Evolutionary conservation across 2,888 invertebrate genomes (phyloP).

Genomic region (Artemia sinica): DNA sequence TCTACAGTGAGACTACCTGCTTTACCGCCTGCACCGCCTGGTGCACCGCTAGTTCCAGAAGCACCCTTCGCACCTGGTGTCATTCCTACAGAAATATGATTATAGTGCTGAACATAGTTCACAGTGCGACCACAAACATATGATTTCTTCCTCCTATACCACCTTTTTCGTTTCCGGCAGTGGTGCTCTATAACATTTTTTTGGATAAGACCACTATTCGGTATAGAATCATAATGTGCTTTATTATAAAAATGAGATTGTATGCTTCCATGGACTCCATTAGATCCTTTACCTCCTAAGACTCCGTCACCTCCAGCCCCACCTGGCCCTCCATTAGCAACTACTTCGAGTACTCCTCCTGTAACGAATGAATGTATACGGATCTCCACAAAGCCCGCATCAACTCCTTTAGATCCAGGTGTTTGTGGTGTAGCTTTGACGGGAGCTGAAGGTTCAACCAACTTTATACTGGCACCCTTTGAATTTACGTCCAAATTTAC

Average conservation of each 20-base stretch:
- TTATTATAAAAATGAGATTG: background rate
- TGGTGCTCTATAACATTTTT: background rate
- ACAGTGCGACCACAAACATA: background rate
- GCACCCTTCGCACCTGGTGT: background rate
- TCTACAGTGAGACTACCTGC: background rate
- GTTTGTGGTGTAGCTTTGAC: no score
- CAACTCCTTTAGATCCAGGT: background rate
- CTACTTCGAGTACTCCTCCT: background rate
- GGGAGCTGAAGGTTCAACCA: no score
- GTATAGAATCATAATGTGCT: background rate
- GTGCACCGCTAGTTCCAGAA: background rate
- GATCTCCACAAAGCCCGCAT: background rate
- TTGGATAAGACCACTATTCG: background rate
- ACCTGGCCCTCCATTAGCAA: background rate
- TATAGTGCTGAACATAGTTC: background rate
- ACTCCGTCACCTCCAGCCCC: background rate
- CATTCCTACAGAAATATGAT: background rate
- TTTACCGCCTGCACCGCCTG: background rate
- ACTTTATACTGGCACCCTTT: no score
- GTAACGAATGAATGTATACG: background rate
- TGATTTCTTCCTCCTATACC: background rate
- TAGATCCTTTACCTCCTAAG: background rate
- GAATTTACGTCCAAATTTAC: no score
- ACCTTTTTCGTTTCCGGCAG: background rate
- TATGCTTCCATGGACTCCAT: background rate